These are phyloP conservation scores for Alethe diademata DNA, from an alignment of 2,113 vertebrate genomes.

Conservation along the genomic window DNA sequence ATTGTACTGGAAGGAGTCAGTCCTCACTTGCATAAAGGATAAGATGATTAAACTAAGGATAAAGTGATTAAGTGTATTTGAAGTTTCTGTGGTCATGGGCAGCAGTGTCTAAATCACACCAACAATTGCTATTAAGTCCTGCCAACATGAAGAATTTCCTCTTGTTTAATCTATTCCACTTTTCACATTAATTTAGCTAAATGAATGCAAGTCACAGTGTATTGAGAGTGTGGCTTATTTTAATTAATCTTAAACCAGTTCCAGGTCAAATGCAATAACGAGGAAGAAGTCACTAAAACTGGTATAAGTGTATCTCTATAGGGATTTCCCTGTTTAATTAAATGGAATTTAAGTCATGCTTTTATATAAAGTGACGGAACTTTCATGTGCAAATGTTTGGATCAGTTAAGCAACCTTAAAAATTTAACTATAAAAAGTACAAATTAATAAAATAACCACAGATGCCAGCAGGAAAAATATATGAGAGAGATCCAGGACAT, in stretches of 20 bases:
- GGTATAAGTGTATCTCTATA: background rate
- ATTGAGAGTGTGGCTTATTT: background rate
- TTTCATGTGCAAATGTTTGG: background rate
- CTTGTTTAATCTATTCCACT: background rate
- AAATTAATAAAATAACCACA: background rate
- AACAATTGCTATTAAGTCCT: background rate
- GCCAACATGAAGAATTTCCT: background rate
- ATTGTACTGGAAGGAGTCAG: background rate
- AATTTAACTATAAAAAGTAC: background rate
- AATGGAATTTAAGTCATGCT: background rate
- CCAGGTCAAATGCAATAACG: background rate
- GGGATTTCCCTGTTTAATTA: background rate
- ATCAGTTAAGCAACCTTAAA: background rate
- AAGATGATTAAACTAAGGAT: background rate
- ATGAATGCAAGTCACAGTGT: background rate
- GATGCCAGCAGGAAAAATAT: background rate
- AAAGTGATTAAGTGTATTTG: background rate
- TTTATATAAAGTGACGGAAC: background rate
- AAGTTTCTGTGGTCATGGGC: background rate
- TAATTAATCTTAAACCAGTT: constrained; percentile 3
- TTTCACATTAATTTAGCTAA: background rate
- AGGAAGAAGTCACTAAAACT: background rate
- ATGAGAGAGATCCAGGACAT: background rate
- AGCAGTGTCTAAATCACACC: background rate
- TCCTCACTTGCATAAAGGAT: background rate